Evolutionary conservation across 2,797 vertebrate genomes (phyloP).

Genomic region (Champsocephalus esox): DNA sequence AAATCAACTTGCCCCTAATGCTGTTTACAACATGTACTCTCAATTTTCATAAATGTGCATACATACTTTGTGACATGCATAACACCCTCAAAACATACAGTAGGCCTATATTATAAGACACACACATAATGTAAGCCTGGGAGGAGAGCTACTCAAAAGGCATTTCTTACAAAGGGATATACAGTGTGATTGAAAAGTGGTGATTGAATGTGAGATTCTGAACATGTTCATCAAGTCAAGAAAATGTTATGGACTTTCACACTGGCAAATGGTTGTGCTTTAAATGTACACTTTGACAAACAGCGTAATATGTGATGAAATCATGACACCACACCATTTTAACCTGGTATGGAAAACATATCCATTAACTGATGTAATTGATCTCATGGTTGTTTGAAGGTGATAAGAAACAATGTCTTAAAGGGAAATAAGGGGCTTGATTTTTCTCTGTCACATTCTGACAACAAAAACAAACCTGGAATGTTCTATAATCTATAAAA

Average conservation of each 20-base stretch:
- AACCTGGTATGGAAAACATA: conserved; percentile 50
- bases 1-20: conserved; percentile 30
- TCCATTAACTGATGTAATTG: conserved; percentile 31
- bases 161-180: conserved; percentile 62
- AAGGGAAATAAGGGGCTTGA: conserved; percentile 70
- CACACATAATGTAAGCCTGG: conserved; percentile 43
- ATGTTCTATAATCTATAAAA: conserved; percentile 82
- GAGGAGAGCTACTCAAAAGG: conserved; percentile 57
- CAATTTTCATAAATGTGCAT: conserved; percentile 54
- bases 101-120: conserved; percentile 34
- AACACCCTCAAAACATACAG: conserved; percentile 62
- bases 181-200: conserved; percentile 35
- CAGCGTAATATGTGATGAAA: conserved; percentile 35
- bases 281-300: conserved; percentile 53
- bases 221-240: conserved; percentile 57
- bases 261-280: conserved; percentile 69
- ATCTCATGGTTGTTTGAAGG: conserved; percentile 27
- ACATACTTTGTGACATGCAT: conserved; percentile 76
- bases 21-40: conserved; percentile 57
- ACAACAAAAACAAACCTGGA: conserved; percentile 77
- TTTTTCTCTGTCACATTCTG: conserved; percentile 53
- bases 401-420: conserved; percentile 65
- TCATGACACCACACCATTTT: conserved; percentile 38
- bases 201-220: conserved; percentile 43
- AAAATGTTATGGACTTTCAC: conserved; percentile 52